Percentiles rank a stretch among this genome's conserved stretches.
phyloP scores from a whole-genome alignment of 2,113 vertebrate genomes.

The Helogale parvula region DNA sequence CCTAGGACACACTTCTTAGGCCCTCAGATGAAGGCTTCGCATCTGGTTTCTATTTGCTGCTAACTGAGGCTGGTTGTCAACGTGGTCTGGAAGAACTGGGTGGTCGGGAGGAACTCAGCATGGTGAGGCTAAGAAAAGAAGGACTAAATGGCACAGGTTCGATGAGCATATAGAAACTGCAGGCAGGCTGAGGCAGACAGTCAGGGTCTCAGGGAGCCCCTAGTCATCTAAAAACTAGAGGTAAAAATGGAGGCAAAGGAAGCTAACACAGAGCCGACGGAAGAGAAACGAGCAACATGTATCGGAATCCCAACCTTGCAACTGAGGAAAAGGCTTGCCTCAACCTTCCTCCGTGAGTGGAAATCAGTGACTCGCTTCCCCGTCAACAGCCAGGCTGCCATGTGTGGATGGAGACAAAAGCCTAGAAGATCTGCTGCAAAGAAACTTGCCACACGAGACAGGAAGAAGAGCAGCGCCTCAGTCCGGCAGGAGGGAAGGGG shows the following conservation, averaged over 20 bases:
- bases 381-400: not conserved
- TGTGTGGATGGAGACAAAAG: not conserved
- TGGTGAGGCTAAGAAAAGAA: not conserved
- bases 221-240: not conserved
- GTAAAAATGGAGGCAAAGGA: not conserved
- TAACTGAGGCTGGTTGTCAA: not conserved
- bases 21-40: not conserved
- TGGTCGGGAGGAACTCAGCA: not conserved
- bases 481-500: not conserved
- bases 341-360: not conserved
- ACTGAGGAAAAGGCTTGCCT: not conserved
- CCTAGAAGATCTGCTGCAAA: constrained; percentile 22
- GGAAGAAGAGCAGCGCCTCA: constrained; percentile 3
- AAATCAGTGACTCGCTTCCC: constrained; percentile 19
- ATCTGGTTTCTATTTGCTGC: not conserved
- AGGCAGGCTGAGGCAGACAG: not conserved
- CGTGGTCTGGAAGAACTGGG: not conserved
- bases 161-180: not conserved
- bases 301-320: not conserved
- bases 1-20: not conserved
- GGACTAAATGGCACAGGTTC: not conserved
- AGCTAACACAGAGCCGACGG: constrained; percentile 32
- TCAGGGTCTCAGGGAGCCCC: not conserved
- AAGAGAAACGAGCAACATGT: not conserved
- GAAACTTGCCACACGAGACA: not conserved